Base-by-base conservation (phyloP, 2,113 vertebrate genomes). In the Narcine bancroftii region DNA sequence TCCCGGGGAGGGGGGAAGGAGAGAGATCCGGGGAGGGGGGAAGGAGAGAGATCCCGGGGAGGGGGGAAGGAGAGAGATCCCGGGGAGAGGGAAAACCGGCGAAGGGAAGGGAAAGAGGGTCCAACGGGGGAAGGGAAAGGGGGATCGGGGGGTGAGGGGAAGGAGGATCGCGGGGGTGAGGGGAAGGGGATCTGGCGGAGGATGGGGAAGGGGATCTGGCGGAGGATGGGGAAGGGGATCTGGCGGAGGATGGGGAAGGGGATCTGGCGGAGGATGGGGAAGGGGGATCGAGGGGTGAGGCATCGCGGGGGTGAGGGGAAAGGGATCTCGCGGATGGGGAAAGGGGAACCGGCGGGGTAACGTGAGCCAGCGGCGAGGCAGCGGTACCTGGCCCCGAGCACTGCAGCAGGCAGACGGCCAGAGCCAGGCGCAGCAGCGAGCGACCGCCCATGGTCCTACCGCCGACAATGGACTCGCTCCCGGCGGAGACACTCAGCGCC, bases 321-420 rank as follows among this genome's bases (percentile, higher is more conserved):
- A 60, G n/a, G n/a, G n/a, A n/a, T n/a, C n/a, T n/a, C 56, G 56
- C 45, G 2, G n/a, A 71, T 21, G 19, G 6, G 45, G 91, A 66
- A 63, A 60, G 0, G 2, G 36, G 71, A 42, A 36, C 92, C 17
- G 56, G 33, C 56, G 0, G 2, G 36, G 71, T 39, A 36, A 92
- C 17, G 56, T 11, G 15, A 33, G 45, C 93, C 45, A n/a, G 53
- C 42, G 0, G 93, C 92, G 93, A 92, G 93, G 92, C 93, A 92
- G 92, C 93, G 93, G 93, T 93, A 94, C 94, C 93, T 93, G 79
- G 94, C 85, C 89, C 42, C 92, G 66, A 93, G 92, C 92, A 63
- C 93, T 93, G 94, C 93, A 92, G 92, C 92, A 93, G 93, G 93
- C 93, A 94, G 93, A 93, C 93, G 93, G 92, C 94, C 93, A 92